Base-by-base conservation (phyloP, 2,888 invertebrate genomes). In the Trissolcus brochymenae region DNA sequence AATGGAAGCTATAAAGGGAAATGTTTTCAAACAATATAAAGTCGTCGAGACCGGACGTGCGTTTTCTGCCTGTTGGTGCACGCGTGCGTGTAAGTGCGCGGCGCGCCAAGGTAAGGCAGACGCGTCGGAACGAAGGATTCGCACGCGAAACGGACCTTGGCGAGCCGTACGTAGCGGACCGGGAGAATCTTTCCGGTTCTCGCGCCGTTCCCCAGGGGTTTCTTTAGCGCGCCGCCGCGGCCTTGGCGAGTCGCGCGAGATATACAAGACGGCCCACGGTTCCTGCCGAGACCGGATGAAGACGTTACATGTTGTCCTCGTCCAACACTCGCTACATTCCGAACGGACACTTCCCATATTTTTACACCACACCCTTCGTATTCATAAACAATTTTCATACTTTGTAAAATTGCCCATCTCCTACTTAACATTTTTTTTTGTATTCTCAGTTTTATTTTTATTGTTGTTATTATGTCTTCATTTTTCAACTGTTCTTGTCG, bases 141-240 rank as follows among this genome's bases (percentile, higher is more conserved):
- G 73, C 76, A 73, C 79, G 76, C 73, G 66, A 74, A 75, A 76
- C 70, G 80, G 80, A 81, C 81, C 87, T 87, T 87, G 87, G 87
- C 84, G 85, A 85, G 86, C 86, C 85, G 85, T 84, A 85, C 84
- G 84, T 87, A 87, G 88, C 88, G 88, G 87, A 88, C 88, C 87
- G 86, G 85, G 88, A 84, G 87, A 88, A 88, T 87, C 88, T 88
- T 88, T 88, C 88, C 88, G 88, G 88, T 88, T 88, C 82, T 82
- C 78, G 79, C 77, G 70, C 51, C 77, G 65, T 79, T 78, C 80
- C 79, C 77, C 75, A 81, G 81, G 79, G 79, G 79, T 79, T 79
- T 82, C 80, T 82, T 82, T 76, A 56, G 66, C 66, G 66, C 80
- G 81, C 76, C 75, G 79, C 74, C 78, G 78, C 83, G 86, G 81